These are phyloP conservation scores for Pardosa pseudoannulata DNA, from an alignment of 2,888 invertebrate species.

Conservation along the genomic window DNA sequence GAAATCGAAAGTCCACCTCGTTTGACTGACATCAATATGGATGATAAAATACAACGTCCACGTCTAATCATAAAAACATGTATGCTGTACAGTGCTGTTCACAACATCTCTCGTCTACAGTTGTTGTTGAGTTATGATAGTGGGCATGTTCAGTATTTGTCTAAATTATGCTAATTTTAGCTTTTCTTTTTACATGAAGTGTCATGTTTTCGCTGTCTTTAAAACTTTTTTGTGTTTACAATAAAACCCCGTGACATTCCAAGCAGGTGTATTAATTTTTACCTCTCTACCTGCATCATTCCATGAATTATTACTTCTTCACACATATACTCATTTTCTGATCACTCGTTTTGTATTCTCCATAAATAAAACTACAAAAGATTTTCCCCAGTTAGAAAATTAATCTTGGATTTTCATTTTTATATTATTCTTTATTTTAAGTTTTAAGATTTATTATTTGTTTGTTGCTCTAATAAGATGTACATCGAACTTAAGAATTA, in stretches of 20 bases:
- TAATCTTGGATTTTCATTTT: too few species aligned
- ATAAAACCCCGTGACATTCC: conserved; percentile 11
- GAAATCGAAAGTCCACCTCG: not conserved
- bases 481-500: too few species aligned
- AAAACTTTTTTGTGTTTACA: not conserved
- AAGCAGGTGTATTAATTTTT: conserved; percentile 1
- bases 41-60: not conserved
- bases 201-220: not conserved
- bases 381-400: too few species aligned
- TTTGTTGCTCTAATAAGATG: too few species aligned
- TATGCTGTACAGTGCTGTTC: conserved; percentile 9
- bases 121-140: not conserved
- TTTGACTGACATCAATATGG: conserved; percentile 1
- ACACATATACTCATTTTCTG: not conserved
- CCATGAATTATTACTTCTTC: conserved; percentile 3
- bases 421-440: too few species aligned
- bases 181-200: conserved; percentile 4
- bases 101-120: not conserved
- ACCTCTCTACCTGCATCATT: conserved; percentile 17
- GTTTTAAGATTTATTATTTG: too few species aligned
- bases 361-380: too few species aligned
- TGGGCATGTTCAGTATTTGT: not conserved
- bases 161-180: not conserved
- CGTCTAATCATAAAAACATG: not conserved
- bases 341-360: too few species aligned